Evolutionary conservation across 1,140 invertebrate species (phyloP).

Genomic region (Pseudomyrmex flavicornis): DNA sequence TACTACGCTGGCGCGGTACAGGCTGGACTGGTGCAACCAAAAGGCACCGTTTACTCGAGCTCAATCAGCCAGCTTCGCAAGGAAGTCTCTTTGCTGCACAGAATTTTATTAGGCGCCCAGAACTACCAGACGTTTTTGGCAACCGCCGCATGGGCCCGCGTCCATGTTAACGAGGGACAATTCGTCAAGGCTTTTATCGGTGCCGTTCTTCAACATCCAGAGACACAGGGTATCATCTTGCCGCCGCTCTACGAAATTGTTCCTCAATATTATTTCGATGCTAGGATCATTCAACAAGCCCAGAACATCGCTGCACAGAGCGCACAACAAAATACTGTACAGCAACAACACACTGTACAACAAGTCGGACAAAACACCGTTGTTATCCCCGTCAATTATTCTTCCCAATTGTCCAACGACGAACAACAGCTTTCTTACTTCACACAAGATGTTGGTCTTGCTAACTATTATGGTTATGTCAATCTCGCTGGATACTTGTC

Average conservation of each 20-base stretch:
- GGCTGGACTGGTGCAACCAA: constrained; percentile 79
- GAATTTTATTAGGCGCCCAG: constrained; percentile 84
- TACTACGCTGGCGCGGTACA: constrained; percentile 77
- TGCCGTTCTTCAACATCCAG: constrained; percentile 81
- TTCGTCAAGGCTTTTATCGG: constrained; percentile 82
- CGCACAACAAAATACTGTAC: constrained; percentile 16
- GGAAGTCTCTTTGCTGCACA: constrained; percentile 78
- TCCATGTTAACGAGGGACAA: constrained; percentile 82
- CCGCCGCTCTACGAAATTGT: constrained; percentile 85
- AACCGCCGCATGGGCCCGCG: constrained; percentile 83
- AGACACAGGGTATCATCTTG: constrained; percentile 82
- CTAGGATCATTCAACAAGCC: constrained; percentile 83
- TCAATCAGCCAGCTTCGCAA: constrained; percentile 79
- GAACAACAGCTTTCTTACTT: constrained; percentile 89
- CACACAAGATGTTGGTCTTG: constrained; percentile 90
- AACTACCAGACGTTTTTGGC: constrained; percentile 81
- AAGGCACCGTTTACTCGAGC: constrained; percentile 75
- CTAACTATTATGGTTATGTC: constrained; percentile 89
- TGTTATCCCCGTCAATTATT: constrained; percentile 85
- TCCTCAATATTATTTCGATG: constrained; percentile 84
- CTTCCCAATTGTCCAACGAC: constrained; percentile 83
- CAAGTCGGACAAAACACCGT: constrained; percentile 62
- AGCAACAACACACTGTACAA: constrained; percentile 19
- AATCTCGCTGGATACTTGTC: constrained; percentile 86
- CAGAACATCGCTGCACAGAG: constrained; percentile 77